Conservation (phyloP, 2,888 invertebrate species). For the Chorisops tibialis region DNA sequence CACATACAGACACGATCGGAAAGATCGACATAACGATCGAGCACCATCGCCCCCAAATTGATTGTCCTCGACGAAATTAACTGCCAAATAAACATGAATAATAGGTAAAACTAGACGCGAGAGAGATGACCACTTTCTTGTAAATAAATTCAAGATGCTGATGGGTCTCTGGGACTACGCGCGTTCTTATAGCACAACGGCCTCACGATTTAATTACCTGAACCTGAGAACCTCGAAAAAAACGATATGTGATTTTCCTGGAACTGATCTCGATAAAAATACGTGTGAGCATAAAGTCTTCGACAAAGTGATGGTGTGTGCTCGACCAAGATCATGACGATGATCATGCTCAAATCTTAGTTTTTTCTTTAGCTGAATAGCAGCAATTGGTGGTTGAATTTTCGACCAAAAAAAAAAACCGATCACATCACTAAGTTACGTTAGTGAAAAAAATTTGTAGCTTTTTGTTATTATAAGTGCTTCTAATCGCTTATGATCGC, state of each 20-base stretch:
- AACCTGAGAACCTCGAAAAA: constrained; percentile 9
- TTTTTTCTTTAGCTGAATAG: too few species aligned
- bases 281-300: constrained; percentile 10
- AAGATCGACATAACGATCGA: constrained; percentile 4
- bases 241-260: constrained; percentile 22
- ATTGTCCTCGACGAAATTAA: constrained; percentile 20
- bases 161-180: background rate
- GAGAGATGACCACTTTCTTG: background rate
- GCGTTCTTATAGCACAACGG: constrained; percentile 10
- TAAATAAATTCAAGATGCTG: background rate
- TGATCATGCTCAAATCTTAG: too few species aligned
- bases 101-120: constrained; percentile 20
- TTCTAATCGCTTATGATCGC: too few species aligned
- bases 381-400: too few species aligned
- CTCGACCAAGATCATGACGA: too few species aligned
- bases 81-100: constrained; percentile 23
- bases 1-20: background rate
- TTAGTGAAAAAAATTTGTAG: too few species aligned
- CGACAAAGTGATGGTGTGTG: too few species aligned
- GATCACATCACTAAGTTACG: too few species aligned
- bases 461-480: too few species aligned
- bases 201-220: constrained; percentile 22
- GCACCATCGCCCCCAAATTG: constrained; percentile 15
- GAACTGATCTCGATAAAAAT: constrained; percentile 21
- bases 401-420: too few species aligned